A percentile compares a stretch with the other conserved stretches of the same genome.
phyloP scores from a whole-genome alignment of 2,113 vertebrate species.

The Edolisoma coerulescens region DNA sequence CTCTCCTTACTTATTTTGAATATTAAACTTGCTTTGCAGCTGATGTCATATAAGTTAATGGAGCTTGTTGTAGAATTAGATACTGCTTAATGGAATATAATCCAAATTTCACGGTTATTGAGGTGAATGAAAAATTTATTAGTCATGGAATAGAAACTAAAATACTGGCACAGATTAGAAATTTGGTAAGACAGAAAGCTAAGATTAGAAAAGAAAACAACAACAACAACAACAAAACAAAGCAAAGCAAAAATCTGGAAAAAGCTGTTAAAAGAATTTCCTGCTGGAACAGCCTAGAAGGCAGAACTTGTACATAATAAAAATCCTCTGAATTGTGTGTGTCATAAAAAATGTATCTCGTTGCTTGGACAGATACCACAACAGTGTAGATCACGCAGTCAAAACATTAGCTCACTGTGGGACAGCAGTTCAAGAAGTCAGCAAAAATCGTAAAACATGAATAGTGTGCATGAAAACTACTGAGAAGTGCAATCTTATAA shows the following conservation, averaged over 20 bases:
- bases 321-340: background rate
- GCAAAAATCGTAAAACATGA: background rate
- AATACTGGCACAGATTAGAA: background rate
- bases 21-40: background rate
- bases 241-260: background rate
- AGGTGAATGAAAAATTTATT: background rate
- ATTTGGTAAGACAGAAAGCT: background rate
- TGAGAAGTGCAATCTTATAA: background rate
- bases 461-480: background rate
- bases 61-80: background rate
- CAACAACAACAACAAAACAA: background rate
- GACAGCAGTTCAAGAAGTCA: background rate
- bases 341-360: background rate
- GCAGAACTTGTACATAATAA: background rate
- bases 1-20: background rate
- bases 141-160: background rate
- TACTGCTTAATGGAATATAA: background rate
- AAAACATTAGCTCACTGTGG: background rate
- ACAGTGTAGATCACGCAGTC: background rate
- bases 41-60: background rate
- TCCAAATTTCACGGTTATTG: background rate
- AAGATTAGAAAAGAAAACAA: background rate
- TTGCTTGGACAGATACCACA: background rate
- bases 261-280: background rate
- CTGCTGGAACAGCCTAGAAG: background rate